Evolutionary conservation across 2,797 vertebrate species (phyloP).

Genomic region (Gephyroberyx darwinii): DNA sequence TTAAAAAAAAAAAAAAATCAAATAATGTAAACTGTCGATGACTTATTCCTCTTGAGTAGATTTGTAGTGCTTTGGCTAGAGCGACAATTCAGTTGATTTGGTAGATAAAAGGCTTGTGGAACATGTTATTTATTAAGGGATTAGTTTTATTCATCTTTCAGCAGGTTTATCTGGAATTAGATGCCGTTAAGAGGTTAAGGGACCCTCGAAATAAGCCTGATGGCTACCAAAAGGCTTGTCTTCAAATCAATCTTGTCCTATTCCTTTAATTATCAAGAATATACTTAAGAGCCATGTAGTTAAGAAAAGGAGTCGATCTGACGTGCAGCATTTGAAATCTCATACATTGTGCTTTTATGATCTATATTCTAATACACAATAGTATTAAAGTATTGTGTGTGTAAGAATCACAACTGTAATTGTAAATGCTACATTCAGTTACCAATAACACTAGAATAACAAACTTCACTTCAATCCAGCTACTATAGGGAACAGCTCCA

Average conservation of each 20-base stretch:
- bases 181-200: constrained; percentile 19
- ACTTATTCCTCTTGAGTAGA: constrained; percentile 47
- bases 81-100: constrained; percentile 60
- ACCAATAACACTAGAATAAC: constrained; percentile 66
- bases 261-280: constrained; percentile 19
- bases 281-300: constrained; percentile 8
- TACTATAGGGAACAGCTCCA: constrained; percentile 36
- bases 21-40: constrained; percentile 58
- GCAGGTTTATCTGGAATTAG: constrained; percentile 12
- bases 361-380: constrained; percentile 39
- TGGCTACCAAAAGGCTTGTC: constrained; percentile 5
- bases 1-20: constrained; percentile 53
- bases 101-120: constrained; percentile 44
- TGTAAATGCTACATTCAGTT: constrained; percentile 77
- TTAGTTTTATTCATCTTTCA: constrained; percentile 17
- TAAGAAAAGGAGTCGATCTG: constrained; percentile 42
- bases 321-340: constrained; percentile 53
- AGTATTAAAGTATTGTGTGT: constrained; percentile 13
- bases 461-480: constrained; percentile 59
- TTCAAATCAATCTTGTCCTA: constrained; percentile 21
- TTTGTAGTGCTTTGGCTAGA: constrained; percentile 68
- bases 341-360: constrained; percentile 70
- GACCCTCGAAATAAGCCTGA: constrained; percentile 3
- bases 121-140: constrained; percentile 21
- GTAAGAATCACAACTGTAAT: constrained; percentile 48